Evolutionary conservation across 2,113 vertebrate species (phyloP), one percentile per base, ranked within the genome.

Genomic region (Pao palembangensis): DNA sequence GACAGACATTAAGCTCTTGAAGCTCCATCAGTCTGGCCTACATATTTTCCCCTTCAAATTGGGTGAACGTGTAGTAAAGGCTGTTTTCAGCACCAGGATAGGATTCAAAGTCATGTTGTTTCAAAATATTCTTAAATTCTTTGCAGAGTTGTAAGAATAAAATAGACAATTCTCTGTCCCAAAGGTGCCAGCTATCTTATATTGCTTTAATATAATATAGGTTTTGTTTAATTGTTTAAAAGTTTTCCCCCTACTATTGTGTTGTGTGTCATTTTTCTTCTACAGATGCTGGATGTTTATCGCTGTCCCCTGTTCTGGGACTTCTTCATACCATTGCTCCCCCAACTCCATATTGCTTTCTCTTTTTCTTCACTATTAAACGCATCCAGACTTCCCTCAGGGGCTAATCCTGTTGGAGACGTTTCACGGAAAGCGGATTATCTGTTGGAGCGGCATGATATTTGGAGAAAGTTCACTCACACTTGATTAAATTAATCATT

Each of bases 401-500:
- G 85, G 75, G 46, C 86, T 87, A 90, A 89, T 90, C 86, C 89
- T 80, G 79, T 87, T 88, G 83, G 85, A 87, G 87, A 85, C 73
- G 68, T 90, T 89, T 84, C 86, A 78, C 79, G 84, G 82, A 85
- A 89, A 88, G 86, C 85, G 84, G 87, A 90, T 90, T 89, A 88
- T 88, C 80, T 85, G 71, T 78, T 58, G 67, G 78, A 83, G 82
- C 81, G 50, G 80, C 76, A 76, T 82, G 83, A 84, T 34, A 34
- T 89, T 84, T 82, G 76, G 74, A 78, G 77, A 88, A 87, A 87
- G 85, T 88, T 90, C 81, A 83, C 87, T 89, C 84, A 79, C 85
- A 84, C 85, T 85, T 87, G 87, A 90, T 89, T 89, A 84, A 89
- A 89, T 88, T 88, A 88, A 85, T 87, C 78, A 87, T 88, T 85